Conservation (phyloP, 2,113 vertebrate genomes). For the Falcunculus frontatus region DNA sequence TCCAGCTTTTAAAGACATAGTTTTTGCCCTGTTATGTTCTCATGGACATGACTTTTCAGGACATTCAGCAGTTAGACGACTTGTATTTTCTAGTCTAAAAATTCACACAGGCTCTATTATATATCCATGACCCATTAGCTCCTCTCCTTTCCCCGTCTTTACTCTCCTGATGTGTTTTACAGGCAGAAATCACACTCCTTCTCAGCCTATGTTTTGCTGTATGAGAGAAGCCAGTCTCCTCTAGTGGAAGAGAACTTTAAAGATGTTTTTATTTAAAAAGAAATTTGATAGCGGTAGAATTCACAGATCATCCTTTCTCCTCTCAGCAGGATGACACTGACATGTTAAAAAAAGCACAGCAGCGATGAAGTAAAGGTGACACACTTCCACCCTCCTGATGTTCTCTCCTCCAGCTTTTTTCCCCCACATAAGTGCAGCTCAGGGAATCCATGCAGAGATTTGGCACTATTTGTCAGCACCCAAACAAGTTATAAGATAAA, state of each 20-base stretch:
- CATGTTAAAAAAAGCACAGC: neutral
- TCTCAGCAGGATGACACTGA: neutral
- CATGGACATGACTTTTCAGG: neutral
- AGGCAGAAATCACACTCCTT: neutral
- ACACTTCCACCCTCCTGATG: neutral
- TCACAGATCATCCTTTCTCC: neutral
- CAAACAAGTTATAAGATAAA: conserved; percentile 33
- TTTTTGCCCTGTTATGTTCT: neutral
- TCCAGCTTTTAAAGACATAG: neutral
- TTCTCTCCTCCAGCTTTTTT: neutral
- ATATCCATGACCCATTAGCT: neutral
- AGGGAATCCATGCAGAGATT: neutral
- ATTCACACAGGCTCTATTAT: neutral
- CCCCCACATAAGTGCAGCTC: neutral
- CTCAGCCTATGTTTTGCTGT: neutral
- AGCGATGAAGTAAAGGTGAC: neutral
- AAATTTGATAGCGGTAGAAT: neutral
- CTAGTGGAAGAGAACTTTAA: neutral
- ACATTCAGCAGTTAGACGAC: neutral
- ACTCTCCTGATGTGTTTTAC: neutral
- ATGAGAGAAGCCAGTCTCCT: neutral
- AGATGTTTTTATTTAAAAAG: neutral
- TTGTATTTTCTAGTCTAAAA: neutral
- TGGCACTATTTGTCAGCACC: neutral
- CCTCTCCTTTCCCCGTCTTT: neutral